Base-by-base conservation (phyloP, 2,888 invertebrate genomes). In the Lysandra coridon region DNA sequence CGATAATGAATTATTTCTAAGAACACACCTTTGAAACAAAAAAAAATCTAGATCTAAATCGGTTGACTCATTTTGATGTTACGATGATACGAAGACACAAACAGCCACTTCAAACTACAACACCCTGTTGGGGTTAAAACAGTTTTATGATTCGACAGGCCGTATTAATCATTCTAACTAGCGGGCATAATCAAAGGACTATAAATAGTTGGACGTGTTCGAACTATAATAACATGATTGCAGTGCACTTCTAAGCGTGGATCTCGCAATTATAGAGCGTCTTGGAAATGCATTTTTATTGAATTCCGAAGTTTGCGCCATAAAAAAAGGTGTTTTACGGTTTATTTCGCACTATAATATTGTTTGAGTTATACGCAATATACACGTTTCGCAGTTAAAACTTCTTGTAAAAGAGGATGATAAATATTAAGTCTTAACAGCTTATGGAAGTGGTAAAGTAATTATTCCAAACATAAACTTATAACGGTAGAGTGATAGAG, bases 151-250 rank as follows among this genome's bases (percentile, higher is more conserved):
- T 78, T 73, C 57, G n/a, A 79, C 17, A 49, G 64, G 79, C 76
- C 30, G 30, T 49, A 76, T 76, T 76, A 57, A 76, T 76, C 75
- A n/a, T 74, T 49, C 75, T 76, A 76, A 76, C 76, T 33, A 76
- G 53, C 53, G 33, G 33, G 44, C 14, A 53, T 76, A 53, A 76
- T 76, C 53, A 53, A 75, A 75, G 76, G 53, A 44, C 75, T 75
- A 79, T 76, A 79, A 79, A 79, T 79, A 79, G 79, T 60, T 80
- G 80, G 82, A 87, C 86, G 87, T 88, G 85, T 84, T 84, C 81
- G 82, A 83, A 87, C 87, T 64, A 79, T 75, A 73, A 78, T 91
- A 91, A 90, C 89, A 87, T 87, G 89, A 91, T 92, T 92, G 88
- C 88, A 84, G 88, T 80, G 82, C 82, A 82, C 57, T 62, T 89